phyloP scores from a whole-genome alignment of 1,140 invertebrate species.

The Plectrocnemia conspersa region DNA sequence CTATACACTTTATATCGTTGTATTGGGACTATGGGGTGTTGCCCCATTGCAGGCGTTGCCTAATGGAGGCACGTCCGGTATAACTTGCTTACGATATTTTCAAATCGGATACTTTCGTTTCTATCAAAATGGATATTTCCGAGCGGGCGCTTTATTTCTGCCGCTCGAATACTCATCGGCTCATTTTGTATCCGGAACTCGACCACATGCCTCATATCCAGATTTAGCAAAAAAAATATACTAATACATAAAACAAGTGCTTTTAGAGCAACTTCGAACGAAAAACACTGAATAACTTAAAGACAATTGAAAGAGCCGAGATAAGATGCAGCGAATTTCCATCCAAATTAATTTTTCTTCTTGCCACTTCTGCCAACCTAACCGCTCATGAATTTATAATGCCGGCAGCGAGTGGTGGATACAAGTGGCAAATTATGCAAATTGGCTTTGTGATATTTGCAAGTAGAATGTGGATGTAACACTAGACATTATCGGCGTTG shows the following conservation, averaged over 20 bases:
- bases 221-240: not conserved
- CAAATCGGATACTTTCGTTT: slow-evolving; percentile 25
- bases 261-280: slow-evolving; percentile 14
- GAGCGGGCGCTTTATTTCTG: slow-evolving; percentile 21
- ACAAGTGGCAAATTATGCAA: slow-evolving; percentile 13
- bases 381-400: slow-evolving; percentile 24
- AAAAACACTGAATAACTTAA: too few species aligned
- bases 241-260: not conserved
- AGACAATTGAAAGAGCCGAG: slow-evolving; percentile 17
- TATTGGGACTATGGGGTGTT: too few species aligned
- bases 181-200: slow-evolving; percentile 2
- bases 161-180: slow-evolving; percentile 19
- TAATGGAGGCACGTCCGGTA: slow-evolving; percentile 28
- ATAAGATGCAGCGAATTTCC: slow-evolving; percentile 24
- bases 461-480: slow-evolving; percentile 11
- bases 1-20: too few species aligned
- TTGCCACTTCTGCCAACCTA: slow-evolving; percentile 7
- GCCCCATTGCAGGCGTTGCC: not conserved
- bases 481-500: not conserved
- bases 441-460: slow-evolving; percentile 1
- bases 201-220: not conserved
- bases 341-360: slow-evolving; percentile 27
- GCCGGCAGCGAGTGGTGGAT: not conserved
- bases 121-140: slow-evolving; percentile 30
- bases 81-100: slow-evolving; percentile 29